Conservation (phyloP, 2,797 vertebrate genomes). For the Natrix natrix region DNA sequence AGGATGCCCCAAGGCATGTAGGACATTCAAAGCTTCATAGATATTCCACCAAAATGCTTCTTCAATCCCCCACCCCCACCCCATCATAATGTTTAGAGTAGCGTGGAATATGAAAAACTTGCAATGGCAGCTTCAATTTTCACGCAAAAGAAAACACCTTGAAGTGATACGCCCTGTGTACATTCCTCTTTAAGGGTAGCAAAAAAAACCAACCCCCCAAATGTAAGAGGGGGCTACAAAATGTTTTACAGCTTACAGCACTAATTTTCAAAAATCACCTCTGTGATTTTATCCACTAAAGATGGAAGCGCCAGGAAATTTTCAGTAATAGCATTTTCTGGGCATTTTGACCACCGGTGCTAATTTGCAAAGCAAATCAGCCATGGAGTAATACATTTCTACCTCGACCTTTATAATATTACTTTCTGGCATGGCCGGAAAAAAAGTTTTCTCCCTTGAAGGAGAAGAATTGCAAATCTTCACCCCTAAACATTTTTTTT, state of each 20-base stretch:
- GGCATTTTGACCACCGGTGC: constrained; percentile 62
- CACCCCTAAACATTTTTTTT: constrained; percentile 41
- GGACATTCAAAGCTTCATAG: background rate
- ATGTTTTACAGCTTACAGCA: constrained; percentile 33
- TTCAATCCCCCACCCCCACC: background rate
- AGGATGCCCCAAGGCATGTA: background rate
- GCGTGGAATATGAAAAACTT: background rate
- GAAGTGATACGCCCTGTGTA: constrained; percentile 49
- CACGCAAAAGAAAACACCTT: background rate
- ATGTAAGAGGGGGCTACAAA: constrained; percentile 37
- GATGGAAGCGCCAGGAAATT: constrained; percentile 58
- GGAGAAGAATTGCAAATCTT: constrained; percentile 20
- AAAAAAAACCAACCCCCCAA: constrained; percentile 34
- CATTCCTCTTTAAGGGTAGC: constrained; percentile 50
- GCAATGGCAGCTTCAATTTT: background rate
- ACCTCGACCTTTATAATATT: constrained; percentile 55
- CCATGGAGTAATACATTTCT: constrained; percentile 59
- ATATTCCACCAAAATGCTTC: background rate
- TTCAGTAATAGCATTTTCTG: constrained; percentile 72
- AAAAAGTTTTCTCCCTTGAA: constrained; percentile 37
- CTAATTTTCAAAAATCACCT: constrained; percentile 69
- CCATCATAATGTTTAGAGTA: background rate
- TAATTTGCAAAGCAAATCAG: constrained; percentile 69
- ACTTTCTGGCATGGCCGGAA: constrained; percentile 59
- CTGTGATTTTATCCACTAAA: constrained; percentile 35